phyloP scores from a whole-genome alignment of 1,140 invertebrate genomes.

The Aleiodes sp. region DNA sequence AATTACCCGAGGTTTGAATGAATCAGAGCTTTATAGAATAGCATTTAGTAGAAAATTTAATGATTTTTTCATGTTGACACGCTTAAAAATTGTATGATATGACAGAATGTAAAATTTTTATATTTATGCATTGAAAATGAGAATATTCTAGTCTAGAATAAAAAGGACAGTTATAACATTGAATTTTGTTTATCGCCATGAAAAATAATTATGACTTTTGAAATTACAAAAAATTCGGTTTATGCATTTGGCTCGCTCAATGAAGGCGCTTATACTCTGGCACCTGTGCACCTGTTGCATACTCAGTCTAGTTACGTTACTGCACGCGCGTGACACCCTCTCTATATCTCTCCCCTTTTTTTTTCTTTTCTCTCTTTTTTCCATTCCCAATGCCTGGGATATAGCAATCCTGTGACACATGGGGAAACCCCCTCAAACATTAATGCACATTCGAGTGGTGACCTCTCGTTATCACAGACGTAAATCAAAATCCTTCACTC shows the following conservation, averaged over 20 bases:
- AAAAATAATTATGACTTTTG: not conserved
- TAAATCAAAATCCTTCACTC: not conserved
- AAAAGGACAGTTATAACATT: too few species aligned
- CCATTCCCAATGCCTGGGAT: not conserved
- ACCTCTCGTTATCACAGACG: not conserved
- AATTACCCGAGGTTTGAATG: too few species aligned
- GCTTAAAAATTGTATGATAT: too few species aligned
- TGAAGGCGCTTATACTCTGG: not conserved
- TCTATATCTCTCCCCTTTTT: not conserved
- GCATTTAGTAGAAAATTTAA: too few species aligned
- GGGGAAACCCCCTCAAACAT: not conserved
- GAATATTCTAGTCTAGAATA: too few species aligned
- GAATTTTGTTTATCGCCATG: not conserved
- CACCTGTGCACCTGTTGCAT: conserved; percentile 20
- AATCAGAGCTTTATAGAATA: too few species aligned
- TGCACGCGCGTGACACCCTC: not conserved
- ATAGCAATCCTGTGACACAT: conserved; percentile 1
- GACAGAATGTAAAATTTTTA: too few species aligned
- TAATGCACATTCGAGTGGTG: not conserved
- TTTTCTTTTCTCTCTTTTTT: not conserved
- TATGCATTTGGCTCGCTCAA: not conserved
- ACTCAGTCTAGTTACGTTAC: not conserved
- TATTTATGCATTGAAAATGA: too few species aligned
- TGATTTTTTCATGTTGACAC: too few species aligned
- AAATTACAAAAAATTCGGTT: not conserved